Conservation (phyloP, 2,888 invertebrate genomes). For the Cheiracanthium punctorium region DNA sequence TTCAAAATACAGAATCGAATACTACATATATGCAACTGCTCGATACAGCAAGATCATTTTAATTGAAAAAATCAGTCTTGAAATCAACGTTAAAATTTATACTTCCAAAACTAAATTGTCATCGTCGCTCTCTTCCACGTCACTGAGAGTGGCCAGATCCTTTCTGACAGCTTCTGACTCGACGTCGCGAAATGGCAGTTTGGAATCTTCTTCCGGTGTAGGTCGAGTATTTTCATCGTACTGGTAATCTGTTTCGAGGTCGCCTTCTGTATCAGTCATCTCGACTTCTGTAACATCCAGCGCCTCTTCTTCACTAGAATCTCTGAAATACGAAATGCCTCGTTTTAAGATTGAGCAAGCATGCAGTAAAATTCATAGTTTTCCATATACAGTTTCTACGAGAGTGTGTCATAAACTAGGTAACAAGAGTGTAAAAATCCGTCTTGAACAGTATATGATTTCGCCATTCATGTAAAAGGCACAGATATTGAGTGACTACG, state of each 20-base stretch:
- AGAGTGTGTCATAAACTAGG: too few relatives aligned
- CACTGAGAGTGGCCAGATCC: constrained; percentile 22
- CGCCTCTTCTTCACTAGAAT: constrained; percentile 46
- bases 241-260: constrained; percentile 30
- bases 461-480: too few relatives aligned
- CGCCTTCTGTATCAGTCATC: neutral
- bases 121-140: constrained; percentile 20
- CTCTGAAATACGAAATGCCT: too few relatives aligned
- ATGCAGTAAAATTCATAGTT: too few relatives aligned
- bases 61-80: neutral
- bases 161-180: neutral
- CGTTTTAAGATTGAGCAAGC: too few relatives aligned
- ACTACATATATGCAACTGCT: too few relatives aligned
- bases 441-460: too few relatives aligned
- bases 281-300: neutral
- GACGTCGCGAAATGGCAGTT: neutral
- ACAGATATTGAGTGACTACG: too few relatives aligned
- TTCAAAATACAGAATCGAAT: too few relatives aligned
- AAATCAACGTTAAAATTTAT: neutral
- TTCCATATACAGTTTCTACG: too few relatives aligned
- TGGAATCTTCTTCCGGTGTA: neutral
- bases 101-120: neutral
- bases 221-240: neutral
- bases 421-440: too few relatives aligned
- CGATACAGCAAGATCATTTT: too few relatives aligned